phyloP scores from a whole-genome alignment of 2,113 vertebrate genomes.

The Rostratula benghalensis region DNA sequence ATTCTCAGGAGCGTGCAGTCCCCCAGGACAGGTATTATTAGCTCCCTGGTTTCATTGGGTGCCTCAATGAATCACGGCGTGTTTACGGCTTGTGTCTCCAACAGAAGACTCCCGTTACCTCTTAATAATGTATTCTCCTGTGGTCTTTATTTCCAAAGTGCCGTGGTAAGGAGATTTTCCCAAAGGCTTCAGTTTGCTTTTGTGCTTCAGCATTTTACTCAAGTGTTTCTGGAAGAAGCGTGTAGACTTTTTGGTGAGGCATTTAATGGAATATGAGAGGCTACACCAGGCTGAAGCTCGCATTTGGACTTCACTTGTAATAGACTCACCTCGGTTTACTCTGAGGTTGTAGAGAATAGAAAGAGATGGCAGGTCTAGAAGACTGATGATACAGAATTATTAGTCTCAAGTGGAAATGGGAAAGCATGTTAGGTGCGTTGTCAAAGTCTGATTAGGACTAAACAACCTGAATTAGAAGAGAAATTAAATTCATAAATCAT shows the following conservation, averaged over 20 bases:
- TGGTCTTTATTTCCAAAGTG: slow-evolving; percentile 67
- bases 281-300: neutral
- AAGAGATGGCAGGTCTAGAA: neutral
- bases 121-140: slow-evolving; percentile 60
- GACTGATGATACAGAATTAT: neutral
- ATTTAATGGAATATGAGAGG: neutral
- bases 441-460: slow-evolving; percentile 32
- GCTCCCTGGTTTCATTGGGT: slow-evolving; percentile 70
- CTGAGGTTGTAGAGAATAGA: neutral
- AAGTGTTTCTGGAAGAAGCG: neutral
- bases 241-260: neutral
- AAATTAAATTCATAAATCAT: slow-evolving; percentile 47
- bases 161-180: slow-evolving; percentile 37
- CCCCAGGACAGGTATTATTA: slow-evolving; percentile 55
- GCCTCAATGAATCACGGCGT: slow-evolving; percentile 54
- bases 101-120: slow-evolving; percentile 55
- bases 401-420: neutral
- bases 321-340: neutral
- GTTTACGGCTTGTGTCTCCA: slow-evolving; percentile 58
- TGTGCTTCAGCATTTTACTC: slow-evolving; percentile 50
- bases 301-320: neutral
- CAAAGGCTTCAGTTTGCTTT: slow-evolving; percentile 49
- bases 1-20: neutral
- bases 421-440: slow-evolving; percentile 6
- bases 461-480: slow-evolving; percentile 22